Percentiles rank a stretch among this genome's conserved stretches.
phyloP scores from a whole-genome alignment of 1,140 invertebrate genomes.

The Sitobion miscanthi region DNA sequence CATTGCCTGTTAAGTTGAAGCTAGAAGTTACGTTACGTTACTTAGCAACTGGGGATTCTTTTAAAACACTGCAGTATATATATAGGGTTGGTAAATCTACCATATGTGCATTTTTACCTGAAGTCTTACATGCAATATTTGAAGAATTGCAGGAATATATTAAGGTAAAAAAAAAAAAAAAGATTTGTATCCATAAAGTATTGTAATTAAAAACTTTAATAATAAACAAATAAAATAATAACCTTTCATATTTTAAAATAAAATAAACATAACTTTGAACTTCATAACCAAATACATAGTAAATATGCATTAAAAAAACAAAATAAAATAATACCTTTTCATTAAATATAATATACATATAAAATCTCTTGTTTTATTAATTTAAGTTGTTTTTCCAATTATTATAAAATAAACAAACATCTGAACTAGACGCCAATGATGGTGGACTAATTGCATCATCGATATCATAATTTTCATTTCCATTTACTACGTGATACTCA shows the following conservation, averaged over 20 bases:
- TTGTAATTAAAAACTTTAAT: background rate
- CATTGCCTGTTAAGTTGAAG: background rate
- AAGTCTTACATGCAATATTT: no score
- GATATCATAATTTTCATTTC: background rate
- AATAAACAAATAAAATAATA: background rate
- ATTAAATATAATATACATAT: background rate
- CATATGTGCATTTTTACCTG: background rate
- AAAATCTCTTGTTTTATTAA: constrained; percentile 1
- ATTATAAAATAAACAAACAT: background rate
- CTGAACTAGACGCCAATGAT: background rate
- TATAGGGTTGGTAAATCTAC: background rate
- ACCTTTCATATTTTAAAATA: background rate
- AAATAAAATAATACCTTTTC: background rate
- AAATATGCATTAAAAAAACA: background rate
- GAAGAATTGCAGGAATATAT: no score
- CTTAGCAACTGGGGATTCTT: background rate
- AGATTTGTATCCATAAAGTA: background rate
- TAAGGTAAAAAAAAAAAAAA: background rate
- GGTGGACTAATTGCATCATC: background rate
- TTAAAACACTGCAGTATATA: background rate
- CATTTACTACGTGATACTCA: background rate
- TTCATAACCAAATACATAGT: background rate
- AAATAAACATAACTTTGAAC: background rate
- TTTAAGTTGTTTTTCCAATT: constrained; percentile 2
- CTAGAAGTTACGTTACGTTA: background rate